Base-by-base conservation (phyloP, 2,888 invertebrate species). In the Drymonia ruficornis region DNA sequence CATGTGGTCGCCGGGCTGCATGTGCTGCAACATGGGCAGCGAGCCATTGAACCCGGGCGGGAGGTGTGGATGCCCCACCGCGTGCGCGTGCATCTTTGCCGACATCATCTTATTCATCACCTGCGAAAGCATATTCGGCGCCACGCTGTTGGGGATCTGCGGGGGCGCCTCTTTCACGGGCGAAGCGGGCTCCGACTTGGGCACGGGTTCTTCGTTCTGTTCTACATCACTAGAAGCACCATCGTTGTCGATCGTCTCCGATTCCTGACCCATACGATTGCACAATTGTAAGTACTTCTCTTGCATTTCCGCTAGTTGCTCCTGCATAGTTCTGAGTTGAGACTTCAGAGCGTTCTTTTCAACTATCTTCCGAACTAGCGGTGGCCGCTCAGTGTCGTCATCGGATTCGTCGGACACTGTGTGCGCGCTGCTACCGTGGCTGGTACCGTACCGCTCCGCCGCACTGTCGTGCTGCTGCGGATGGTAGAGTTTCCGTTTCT, bases 401-500 rank as follows among this genome's bases (percentile, higher is more conserved):
- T 96, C 96, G 57, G 96, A 96, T 59, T 96, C 96, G 69, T 95
- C 95, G 49, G 95, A 94, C 56, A 91, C 82, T 34, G 91, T 89
- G 55, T 87, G 89, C 23, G 84, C 88, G 64, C 88, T 88, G 76
- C 89, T 87, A 64, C 85, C 65, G 87, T 94, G 81, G 89, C 94
- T 88, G 66, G 84, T 83, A 40, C 89, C 89, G 70, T 91, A 91
- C n/a, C 95, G 89, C 69, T 95, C 95, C 69, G 94, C 95, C 29
- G 94, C 94, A 53, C 94, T 93, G 79, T 96, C 96, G 86, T 98
- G 98, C 80, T 98, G 98, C 86, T 98, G 98, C 12, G 99, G 99
- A 79, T 98, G 98, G 83, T 98, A 98, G 31, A 98, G 94, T 88
- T 99, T 99, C 48, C 99, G 95, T 88, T 99, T 99, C 87, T 98